Base-by-base conservation (phyloP, 2,888 invertebrate species). In the Metopia argyrocephala region DNA sequence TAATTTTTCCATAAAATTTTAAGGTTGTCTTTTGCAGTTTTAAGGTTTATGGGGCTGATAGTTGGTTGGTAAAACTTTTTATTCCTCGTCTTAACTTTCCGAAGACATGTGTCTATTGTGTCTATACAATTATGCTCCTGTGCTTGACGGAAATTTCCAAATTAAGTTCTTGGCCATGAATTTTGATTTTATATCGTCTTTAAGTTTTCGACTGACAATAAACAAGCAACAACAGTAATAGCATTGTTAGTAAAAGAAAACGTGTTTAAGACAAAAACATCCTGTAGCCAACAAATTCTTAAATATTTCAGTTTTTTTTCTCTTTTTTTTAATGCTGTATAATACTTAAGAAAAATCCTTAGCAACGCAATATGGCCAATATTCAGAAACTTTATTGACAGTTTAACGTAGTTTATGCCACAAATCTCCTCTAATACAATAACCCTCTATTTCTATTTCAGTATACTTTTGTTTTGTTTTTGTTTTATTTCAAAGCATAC, bases 1-100 rank as follows among this genome's bases (percentile, higher is more conserved):
- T 76, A 74, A 73, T 80, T 76, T 38, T n/a, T n/a, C n/a, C n/a
- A 80, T 80, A 76, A 76, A 66, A 71, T 57, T 76, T 68, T 68
- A 48, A 9, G 31, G 3, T 50, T 64, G 52, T n/a, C n/a, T n/a
- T n/a, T n/a, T n/a, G 23, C 9, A 25, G 48, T 7, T 64, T 21
- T 27, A 68, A 0, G 23, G 23, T 2, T n/a, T n/a, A n/a, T 4
- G 18, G 56, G 2, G n/a, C 2, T 9, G 9, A 12, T 12, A 48
- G 28, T 18, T 12, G 28, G 48, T 31, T 5, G 48, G 48, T n/a
- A 6, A 18, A 20, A 6, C 5, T 18, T 6, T n/a, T 27, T 21
- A 20, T 18, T 28, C 27, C 45, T 57, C 45, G 7, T 48, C 20
- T 46, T 38, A 54, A 27, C 56, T 65, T 5, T 23, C n/a, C 20